Evolutionary conservation across 2,113 vertebrate species (phyloP), one percentile per base, ranked within the genome.

Genomic region (Apeltes quadracus): DNA sequence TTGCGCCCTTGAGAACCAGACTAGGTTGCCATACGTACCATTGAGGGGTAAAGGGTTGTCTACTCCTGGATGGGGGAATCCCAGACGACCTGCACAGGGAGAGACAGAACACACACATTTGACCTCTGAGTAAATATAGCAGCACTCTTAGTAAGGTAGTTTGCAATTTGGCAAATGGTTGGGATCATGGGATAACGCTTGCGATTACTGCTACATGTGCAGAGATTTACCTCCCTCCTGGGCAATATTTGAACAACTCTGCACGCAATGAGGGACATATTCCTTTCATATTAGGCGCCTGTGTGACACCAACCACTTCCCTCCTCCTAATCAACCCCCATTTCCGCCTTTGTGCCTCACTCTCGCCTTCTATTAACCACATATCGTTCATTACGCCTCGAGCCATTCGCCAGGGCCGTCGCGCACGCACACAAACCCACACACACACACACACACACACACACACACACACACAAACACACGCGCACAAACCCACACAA

Each of bases 1-100:
- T 9, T 18, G 4, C 46, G 46, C 3, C 4, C 7, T 38, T 23
- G 23, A 27, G 38, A 51, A 32, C 2, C 13, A 23, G 63, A 22
- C 14, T n/a, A 34, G 23, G n/a, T 69, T 36, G 53, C 5, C 34
- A 70, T 87, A 93, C 95, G 50, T 94, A 95, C 95, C 95, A 90
- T 95, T 96, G 87, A 95, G 93, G 88, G 95, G 94, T 90, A 95
- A 93, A 85, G 95, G 94, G 88, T 91, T 95, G 90, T 96, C 95
- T 81, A 91, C 94, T 85, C 94, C 94, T 80, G 94, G 94, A 87
- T 95, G 95, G 57, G 94, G 92, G 90, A 95, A 96, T 83, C 94
- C 95, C 83, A 96, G 91, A 82, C 94, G 95, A 94, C 95, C 95
- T 96, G 76, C 71, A 86, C 59, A 77, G 39, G 81, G 68, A 88